Evolutionary conservation across 2,797 vertebrate species (phyloP).

Genomic region (Emydoidea blandingii): DNA sequence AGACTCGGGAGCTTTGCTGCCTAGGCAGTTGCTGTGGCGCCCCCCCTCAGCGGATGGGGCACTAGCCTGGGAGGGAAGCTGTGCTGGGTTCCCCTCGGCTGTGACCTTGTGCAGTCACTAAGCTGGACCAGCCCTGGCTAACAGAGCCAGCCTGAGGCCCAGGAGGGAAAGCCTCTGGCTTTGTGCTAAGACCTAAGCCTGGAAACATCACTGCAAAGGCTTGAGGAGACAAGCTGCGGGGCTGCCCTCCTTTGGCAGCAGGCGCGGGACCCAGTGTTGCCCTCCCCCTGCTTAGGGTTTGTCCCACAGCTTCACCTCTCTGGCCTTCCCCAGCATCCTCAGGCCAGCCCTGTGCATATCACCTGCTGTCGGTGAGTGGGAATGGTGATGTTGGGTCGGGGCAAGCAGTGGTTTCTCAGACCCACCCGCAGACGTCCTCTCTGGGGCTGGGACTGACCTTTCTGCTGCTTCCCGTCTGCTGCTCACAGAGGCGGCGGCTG

Average conservation of each 20-base stretch:
- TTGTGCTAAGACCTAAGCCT: neutral
- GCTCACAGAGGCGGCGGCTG: neutral
- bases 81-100: neutral
- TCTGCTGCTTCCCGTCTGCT: neutral
- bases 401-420: neutral
- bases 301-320: neutral
- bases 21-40: neutral
- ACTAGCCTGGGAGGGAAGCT: neutral
- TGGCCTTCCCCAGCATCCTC: neutral
- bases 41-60: neutral
- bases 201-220: neutral
- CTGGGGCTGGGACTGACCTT: neutral
- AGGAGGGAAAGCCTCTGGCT: neutral
- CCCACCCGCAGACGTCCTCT: too few species aligned
- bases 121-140: neutral
- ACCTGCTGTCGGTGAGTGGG: neutral
- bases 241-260: neutral
- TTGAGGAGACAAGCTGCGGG: neutral
- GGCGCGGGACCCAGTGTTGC: neutral
- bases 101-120: neutral
- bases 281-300: neutral
- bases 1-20: accelerated
- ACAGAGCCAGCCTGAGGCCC: too few species aligned
- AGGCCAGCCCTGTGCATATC: neutral
- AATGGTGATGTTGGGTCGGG: neutral